Conservation (phyloP, 2,797 vertebrate species). For the Morus bassanus region DNA sequence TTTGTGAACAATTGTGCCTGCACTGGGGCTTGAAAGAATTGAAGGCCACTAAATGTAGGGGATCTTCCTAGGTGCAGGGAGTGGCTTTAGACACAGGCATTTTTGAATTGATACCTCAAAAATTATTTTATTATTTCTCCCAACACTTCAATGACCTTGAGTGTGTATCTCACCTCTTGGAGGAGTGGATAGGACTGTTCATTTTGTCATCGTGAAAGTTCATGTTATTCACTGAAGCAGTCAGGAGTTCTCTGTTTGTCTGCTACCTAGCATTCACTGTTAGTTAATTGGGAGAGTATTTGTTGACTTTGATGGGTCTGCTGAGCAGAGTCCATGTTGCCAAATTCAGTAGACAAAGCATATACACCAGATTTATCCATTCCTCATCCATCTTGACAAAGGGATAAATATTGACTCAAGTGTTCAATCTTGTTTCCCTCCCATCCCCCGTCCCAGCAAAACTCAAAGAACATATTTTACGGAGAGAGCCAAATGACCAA, state of each 20-base stretch:
- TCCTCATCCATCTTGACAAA: slow-evolving; percentile 45
- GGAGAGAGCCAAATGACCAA: slow-evolving; percentile 28
- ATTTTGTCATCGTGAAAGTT: not conserved
- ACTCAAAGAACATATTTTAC: not conserved
- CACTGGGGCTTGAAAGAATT: not conserved
- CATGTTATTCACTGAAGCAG: not conserved
- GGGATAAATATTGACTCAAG: slow-evolving; percentile 53
- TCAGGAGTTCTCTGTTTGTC: not conserved
- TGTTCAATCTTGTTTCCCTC: not conserved
- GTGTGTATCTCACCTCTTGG: not conserved
- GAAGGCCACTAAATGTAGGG: not conserved
- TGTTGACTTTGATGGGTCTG: slow-evolving; percentile 27
- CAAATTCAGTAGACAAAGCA: slow-evolving; percentile 17
- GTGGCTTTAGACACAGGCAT: not conserved
- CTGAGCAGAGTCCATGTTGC: slow-evolving; percentile 7
- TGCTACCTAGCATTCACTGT: not conserved
- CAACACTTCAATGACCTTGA: not conserved
- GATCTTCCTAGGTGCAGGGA: not conserved
- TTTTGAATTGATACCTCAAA: not conserved
- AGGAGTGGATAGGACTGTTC: not conserved
- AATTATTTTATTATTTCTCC: not conserved
- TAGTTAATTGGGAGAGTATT: slow-evolving; percentile 9
- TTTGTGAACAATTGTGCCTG: not conserved
- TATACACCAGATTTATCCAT: slow-evolving; percentile 30
- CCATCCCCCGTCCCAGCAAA: not conserved